These are phyloP conservation scores for Pseudococcus viburni DNA, from an alignment of 2,888 invertebrate species.

Conservation along the genomic window DNA sequence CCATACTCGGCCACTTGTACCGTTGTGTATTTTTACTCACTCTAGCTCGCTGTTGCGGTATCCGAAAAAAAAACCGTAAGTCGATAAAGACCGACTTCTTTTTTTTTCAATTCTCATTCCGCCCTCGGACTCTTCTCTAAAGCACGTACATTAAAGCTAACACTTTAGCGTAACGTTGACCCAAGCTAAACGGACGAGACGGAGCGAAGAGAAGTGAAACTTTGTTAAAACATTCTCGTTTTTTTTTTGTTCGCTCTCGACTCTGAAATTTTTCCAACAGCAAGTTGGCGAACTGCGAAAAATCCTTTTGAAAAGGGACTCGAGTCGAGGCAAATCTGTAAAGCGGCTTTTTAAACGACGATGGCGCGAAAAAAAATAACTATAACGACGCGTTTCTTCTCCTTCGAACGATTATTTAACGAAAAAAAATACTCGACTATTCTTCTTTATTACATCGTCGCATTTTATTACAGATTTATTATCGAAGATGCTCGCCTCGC, in stretches of 20 bases:
- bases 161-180: slow-evolving; percentile 12
- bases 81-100: neutral
- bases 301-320: neutral
- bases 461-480: slow-evolving; percentile 35
- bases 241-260: neutral
- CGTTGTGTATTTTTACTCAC: neutral
- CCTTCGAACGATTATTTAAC: slow-evolving; percentile 20
- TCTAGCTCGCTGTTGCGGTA: neutral
- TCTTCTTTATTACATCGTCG: slow-evolving; percentile 9
- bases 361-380: slow-evolving; percentile 6
- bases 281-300: slow-evolving; percentile 22
- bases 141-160: slow-evolving; percentile 12
- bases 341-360: neutral
- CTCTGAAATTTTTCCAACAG: neutral
- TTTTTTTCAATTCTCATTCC: neutral
- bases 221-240: slow-evolving; percentile 24
- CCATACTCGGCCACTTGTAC: neutral
- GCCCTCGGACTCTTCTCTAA: slow-evolving; percentile 8
- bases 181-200: neutral
- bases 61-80: neutral
- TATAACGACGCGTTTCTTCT: neutral
- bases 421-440: neutral
- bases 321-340: slow-evolving; percentile 26
- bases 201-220: neutral
- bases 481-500: neutral